Percentiles rank a stretch among this genome's conserved stretches.
Evolutionary conservation across 2,797 vertebrate genomes (phyloP).

Genomic region (Salarias fasciatus): DNA sequence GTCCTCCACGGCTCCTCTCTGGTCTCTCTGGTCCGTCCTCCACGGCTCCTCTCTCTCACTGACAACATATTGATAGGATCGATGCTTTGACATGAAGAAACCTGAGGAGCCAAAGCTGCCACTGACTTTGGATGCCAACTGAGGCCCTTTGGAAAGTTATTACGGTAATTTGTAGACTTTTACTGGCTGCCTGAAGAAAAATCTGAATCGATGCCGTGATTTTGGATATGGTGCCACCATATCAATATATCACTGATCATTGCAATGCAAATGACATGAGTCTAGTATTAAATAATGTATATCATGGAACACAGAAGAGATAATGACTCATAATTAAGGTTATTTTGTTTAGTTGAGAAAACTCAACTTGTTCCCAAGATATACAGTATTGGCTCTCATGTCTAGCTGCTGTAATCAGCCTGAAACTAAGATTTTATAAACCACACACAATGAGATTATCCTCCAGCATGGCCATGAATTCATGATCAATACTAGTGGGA

Average conservation of each 20-base stretch:
- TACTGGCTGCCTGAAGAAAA: too few relatives aligned
- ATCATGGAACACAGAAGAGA: too few relatives aligned
- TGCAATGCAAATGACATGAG: not conserved
- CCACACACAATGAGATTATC: not conserved
- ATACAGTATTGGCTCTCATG: not conserved
- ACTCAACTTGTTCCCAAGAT: not conserved
- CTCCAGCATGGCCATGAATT: not conserved
- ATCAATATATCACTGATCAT: not conserved
- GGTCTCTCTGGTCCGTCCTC: not conserved
- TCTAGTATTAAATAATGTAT: not conserved
- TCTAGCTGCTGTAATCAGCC: not conserved
- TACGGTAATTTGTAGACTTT: too few relatives aligned
- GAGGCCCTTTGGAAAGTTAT: not conserved
- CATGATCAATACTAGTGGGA: too few relatives aligned
- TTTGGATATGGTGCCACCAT: not conserved
- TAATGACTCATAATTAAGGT: too few relatives aligned
- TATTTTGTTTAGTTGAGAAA: too few relatives aligned
- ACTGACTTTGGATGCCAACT: constrained; percentile 3
- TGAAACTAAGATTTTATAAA: not conserved
- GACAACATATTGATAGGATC: too few relatives aligned
- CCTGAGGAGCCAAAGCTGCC: constrained; percentile 7
- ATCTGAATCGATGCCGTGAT: not conserved
- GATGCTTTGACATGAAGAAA: not conserved
- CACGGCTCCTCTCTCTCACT: too few relatives aligned
- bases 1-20: not conserved